Evolutionary conservation across 2,113 vertebrate genomes (phyloP).

Genomic region (Formicarius rufipectus): DNA sequence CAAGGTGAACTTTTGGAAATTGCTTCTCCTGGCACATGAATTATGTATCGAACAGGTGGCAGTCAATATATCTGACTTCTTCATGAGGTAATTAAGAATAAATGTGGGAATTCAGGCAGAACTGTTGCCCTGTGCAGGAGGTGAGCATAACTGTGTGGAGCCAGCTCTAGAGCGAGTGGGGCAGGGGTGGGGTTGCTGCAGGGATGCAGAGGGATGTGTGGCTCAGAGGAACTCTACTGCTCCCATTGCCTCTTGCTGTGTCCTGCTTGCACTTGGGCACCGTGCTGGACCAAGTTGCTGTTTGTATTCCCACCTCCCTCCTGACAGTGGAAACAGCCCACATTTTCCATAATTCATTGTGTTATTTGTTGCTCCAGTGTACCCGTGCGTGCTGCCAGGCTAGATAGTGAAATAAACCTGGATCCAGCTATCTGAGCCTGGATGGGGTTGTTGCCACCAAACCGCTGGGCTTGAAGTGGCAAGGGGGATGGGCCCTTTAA

Average conservation of each 20-base stretch:
- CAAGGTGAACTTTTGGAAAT: slow-evolving; percentile 47
- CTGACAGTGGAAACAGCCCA: fast-evolving
- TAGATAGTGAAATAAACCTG: background rate
- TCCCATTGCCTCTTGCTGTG: fast-evolving
- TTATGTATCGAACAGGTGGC: background rate
- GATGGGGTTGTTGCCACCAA: background rate
- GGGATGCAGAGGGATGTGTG: background rate
- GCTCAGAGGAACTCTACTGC: fast-evolving
- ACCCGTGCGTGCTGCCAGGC: background rate
- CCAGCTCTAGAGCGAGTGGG: background rate
- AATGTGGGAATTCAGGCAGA: slow-evolving; percentile 52
- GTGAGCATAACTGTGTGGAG: fast-evolving
- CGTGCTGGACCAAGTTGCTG: fast-evolving
- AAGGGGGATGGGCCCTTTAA: background rate
- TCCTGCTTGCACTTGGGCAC: background rate
- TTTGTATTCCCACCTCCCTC: background rate
- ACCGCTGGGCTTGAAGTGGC: background rate
- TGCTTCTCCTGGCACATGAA: slow-evolving; percentile 23
- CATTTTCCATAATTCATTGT: background rate
- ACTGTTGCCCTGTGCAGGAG: background rate
- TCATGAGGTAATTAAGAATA: slow-evolving; percentile 25
- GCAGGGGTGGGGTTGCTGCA: background rate
- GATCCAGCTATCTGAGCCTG: fast-evolving
- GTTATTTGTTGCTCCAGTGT: background rate
- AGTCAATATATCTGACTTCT: slow-evolving; percentile 44